phyloP scores from a whole-genome alignment of 23 tunicate species.

The Halocynthia roretzi region DNA sequence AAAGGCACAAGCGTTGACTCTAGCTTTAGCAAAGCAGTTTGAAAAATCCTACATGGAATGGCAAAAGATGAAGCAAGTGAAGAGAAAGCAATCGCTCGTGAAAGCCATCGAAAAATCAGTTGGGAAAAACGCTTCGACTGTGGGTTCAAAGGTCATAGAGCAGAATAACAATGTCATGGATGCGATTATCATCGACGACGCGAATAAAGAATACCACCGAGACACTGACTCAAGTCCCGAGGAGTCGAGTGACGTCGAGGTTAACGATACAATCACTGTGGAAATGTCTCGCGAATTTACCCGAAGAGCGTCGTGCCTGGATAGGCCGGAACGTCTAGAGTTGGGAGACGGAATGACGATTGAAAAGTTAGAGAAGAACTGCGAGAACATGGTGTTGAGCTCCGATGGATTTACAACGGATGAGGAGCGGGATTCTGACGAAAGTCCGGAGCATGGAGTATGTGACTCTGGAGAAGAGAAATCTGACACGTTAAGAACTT shows the following conservation, averaged over 20 bases:
- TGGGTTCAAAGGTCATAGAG: neutral
- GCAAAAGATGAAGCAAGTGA: neutral
- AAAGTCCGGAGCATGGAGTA: neutral
- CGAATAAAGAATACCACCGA: neutral
- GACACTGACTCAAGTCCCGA: neutral
- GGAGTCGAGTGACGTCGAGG: slow-evolving; percentile 2
- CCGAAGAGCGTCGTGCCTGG: slow-evolving; percentile 51
- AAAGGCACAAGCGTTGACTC: slow-evolving; percentile 50
- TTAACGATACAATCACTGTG: neutral
- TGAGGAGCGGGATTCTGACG: neutral
- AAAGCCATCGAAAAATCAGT: no score
- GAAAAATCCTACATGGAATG: slow-evolving; percentile 48
- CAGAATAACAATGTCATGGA: neutral
- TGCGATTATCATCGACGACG: neutral
- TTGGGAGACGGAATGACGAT: neutral
- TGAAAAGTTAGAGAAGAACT: neutral
- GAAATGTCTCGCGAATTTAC: slow-evolving; percentile 41
- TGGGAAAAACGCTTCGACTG: neutral
- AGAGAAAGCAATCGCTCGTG: neutral
- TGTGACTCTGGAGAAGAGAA: no score
- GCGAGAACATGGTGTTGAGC: neutral
- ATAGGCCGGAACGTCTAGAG: slow-evolving; percentile 35
- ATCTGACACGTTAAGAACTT: no score
- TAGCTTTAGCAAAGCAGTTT: slow-evolving; percentile 50
- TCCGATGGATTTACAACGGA: slow-evolving; percentile 9